These are phyloP conservation scores for Hydrophis major DNA, from an alignment of 2,797 vertebrate genomes.

Conservation along the genomic window DNA sequence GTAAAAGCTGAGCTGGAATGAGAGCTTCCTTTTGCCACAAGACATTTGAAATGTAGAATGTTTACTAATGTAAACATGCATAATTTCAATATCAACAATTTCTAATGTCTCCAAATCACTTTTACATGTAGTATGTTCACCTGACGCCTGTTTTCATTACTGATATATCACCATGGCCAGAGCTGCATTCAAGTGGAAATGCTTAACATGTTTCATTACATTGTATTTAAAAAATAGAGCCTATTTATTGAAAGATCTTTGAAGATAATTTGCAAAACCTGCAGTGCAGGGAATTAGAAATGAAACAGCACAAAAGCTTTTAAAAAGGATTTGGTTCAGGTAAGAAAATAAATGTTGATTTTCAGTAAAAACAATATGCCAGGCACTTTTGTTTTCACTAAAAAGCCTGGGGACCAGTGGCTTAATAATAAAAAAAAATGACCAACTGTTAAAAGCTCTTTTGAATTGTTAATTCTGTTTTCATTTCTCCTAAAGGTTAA, in stretches of 20 bases:
- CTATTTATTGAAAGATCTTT: not conserved
- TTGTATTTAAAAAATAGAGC: not conserved
- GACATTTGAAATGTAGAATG: not conserved
- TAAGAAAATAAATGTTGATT: not conserved
- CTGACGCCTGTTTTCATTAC: not conserved
- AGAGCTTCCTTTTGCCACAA: not conserved
- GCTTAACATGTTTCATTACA: not conserved
- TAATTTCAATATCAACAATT: not conserved
- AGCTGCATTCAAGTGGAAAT: not conserved
- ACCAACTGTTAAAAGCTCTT: not conserved
- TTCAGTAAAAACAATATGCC: not conserved
- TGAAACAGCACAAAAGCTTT: not conserved
- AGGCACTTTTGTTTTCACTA: not conserved
- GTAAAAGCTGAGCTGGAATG: not conserved
- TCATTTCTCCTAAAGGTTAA: not conserved
- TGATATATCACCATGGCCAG: not conserved
- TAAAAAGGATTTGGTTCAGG: not conserved
- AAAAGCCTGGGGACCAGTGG: not conserved
- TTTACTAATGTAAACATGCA: not conserved
- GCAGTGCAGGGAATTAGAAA: not conserved
- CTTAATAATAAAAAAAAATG: conserved; percentile 9
- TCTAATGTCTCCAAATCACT: not conserved
- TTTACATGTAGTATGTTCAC: not conserved
- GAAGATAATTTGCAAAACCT: not conserved
- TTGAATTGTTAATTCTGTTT: not conserved